These are phyloP conservation scores for Ictalurus furcatus DNA, from an alignment of 2,113 vertebrate species.

Conservation along the genomic window DNA sequence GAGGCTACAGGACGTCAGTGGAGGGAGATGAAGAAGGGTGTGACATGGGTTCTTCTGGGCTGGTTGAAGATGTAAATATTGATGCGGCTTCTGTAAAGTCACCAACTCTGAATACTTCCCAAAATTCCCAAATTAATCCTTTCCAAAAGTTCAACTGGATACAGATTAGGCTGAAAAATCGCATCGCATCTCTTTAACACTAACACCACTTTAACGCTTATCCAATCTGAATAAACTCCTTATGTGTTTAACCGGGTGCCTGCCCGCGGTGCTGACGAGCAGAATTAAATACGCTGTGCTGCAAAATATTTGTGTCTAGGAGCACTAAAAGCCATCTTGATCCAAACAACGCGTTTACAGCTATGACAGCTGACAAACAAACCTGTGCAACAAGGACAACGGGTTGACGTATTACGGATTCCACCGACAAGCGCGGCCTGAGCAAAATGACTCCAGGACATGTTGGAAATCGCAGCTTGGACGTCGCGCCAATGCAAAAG, in stretches of 20 bases:
- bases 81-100: background rate
- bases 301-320: constrained; percentile 39
- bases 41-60: too few relatives aligned
- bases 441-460: background rate
- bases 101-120: background rate
- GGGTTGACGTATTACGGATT: constrained; percentile 43
- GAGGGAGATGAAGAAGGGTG: too few relatives aligned
- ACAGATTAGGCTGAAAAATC: background rate
- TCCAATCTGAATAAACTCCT: constrained; percentile 12
- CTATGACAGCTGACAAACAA: constrained; percentile 58
- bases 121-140: background rate
- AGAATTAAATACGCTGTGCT: constrained; percentile 23
- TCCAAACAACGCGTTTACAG: constrained; percentile 51
- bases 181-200: background rate
- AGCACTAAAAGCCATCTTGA: constrained; percentile 41
- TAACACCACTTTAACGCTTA: background rate
- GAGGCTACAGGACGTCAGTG: too few relatives aligned
- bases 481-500: constrained; percentile 53
- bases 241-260: background rate
- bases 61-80: background rate
- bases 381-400: background rate
- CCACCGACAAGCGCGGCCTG: constrained; percentile 47
- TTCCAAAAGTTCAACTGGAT: background rate
- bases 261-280: constrained; percentile 42
- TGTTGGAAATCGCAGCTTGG: constrained; percentile 52